Base-by-base conservation (phyloP, 1,140 invertebrate genomes). In the Dolichoris vasculosae region DNA sequence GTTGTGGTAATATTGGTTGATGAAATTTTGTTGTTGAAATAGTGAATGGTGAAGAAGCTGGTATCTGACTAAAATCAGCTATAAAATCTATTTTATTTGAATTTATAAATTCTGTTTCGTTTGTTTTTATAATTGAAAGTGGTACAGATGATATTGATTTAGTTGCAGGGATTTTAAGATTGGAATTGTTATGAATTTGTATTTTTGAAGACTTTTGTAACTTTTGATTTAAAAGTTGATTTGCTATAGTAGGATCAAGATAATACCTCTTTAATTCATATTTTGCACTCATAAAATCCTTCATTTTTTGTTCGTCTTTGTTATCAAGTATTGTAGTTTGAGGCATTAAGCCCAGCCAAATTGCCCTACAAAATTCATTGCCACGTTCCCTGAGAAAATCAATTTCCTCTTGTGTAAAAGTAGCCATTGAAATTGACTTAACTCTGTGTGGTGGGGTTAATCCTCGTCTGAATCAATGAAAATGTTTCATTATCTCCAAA, bases 351-450 rank as follows among this genome's bases (percentile, higher is more conserved):
- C 97, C 98, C 85, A 99, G 94, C 97, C 98, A 99, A 86, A 98
- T 96, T 92, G 96, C 96, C 89, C 96, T 95, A 92, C 98, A 99
- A 90, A 97, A 96, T 94, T 99, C 98, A 94, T 99, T 99, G 87
- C 98, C 98, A 93, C 96, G 96, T 83, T 95, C 95, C 94, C 96
- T 97, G 87, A 99, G 95, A 90, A 97, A 96, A 91, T 98, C 97
- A 91, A 99, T 96, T 94, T 99, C 99, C 88, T 99, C 98, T 87
- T 96, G 95, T 86, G 97, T 98, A 93, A 99, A 99, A 89, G 97
- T 99, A 67, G 98, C 97, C 98, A 99, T 99, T 13, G 98, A 99
- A 89, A 99, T 99, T 55, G 98, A 99, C 94, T 99, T 99, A 46
- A 99, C 98, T 87, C 99, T 95, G 93, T 99, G 98, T 86, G 98